phyloP scores from a whole-genome alignment of 2,113 vertebrate species.

The Dolichotis patagonum region DNA sequence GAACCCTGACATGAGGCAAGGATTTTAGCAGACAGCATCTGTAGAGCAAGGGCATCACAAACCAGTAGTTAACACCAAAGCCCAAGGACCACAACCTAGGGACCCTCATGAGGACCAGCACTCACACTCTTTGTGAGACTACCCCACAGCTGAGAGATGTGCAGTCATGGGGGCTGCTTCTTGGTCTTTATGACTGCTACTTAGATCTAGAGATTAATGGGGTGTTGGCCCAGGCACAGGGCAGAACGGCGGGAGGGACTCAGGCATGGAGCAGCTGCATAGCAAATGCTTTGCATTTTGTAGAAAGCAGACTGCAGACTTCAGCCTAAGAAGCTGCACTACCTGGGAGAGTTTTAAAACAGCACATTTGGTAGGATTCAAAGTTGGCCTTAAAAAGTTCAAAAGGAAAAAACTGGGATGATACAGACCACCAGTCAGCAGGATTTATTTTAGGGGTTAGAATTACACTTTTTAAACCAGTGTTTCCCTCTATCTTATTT shows the following conservation, averaged over 20 bases:
- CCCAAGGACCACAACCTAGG: not conserved
- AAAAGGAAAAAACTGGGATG: not conserved
- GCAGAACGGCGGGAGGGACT: not conserved
- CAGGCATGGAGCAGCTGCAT: not conserved
- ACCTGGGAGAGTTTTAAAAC: not conserved
- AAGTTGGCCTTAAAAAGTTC: not conserved
- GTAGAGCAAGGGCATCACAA: not conserved
- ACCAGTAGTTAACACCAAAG: not conserved
- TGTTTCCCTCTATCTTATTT: not conserved
- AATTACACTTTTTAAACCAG: slow-evolving; percentile 3
- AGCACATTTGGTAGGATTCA: not conserved
- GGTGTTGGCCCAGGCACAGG: not conserved
- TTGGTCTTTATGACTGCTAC: not conserved
- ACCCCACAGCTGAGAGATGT: not conserved
- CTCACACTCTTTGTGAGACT: not conserved
- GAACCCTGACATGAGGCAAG: not conserved
- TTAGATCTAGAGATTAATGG: not conserved
- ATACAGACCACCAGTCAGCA: not conserved
- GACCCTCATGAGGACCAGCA: not conserved
- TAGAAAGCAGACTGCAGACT: not conserved
- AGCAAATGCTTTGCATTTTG: not conserved
- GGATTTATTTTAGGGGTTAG: not conserved
- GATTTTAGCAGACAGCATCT: not conserved
- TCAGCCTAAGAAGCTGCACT: not conserved
- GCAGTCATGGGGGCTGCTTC: not conserved